These are phyloP conservation scores for Silurus asotus DNA, from an alignment of 2,113 vertebrate species.

Conservation along the genomic window DNA sequence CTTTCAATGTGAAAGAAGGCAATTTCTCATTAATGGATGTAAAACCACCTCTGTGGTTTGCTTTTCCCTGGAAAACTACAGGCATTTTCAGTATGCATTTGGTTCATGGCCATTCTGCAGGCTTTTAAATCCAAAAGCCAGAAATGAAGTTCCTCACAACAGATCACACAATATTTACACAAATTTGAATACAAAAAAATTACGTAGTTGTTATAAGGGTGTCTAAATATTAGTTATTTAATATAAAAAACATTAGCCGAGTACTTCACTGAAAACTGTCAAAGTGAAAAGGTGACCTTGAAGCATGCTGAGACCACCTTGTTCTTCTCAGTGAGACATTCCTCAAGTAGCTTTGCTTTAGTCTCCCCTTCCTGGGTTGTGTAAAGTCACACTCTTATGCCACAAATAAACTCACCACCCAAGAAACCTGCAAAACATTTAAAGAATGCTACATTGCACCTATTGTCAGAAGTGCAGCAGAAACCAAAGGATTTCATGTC, in stretches of 20 bases:
- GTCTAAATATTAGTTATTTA: not conserved
- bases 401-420: constrained; percentile 60
- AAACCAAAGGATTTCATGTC: not conserved
- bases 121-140: constrained; percentile 22
- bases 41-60: not conserved
- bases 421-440: constrained; percentile 62
- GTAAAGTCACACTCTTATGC: constrained; percentile 62
- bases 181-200: not conserved
- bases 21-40: constrained; percentile 18
- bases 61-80: constrained; percentile 55
- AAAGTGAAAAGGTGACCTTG: constrained; percentile 24
- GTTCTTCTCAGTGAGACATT: constrained; percentile 53
- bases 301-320: constrained; percentile 45
- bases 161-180: not conserved
- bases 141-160: constrained; percentile 41
- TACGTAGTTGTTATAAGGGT: not conserved
- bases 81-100: constrained; percentile 61
- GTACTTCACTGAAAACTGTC: not conserved
- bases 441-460: constrained; percentile 57
- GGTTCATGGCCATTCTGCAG: constrained; percentile 28
- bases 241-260: not conserved
- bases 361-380: constrained; percentile 44
- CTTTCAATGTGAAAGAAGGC: not conserved
- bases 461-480: not conserved
- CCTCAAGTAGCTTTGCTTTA: constrained; percentile 47